A percentile compares a stretch with the other conserved stretches of the same genome.
Evolutionary conservation across 2,113 vertebrate genomes (phyloP).

Genomic region (Gnathonemus echidnorhynchus): DNA sequence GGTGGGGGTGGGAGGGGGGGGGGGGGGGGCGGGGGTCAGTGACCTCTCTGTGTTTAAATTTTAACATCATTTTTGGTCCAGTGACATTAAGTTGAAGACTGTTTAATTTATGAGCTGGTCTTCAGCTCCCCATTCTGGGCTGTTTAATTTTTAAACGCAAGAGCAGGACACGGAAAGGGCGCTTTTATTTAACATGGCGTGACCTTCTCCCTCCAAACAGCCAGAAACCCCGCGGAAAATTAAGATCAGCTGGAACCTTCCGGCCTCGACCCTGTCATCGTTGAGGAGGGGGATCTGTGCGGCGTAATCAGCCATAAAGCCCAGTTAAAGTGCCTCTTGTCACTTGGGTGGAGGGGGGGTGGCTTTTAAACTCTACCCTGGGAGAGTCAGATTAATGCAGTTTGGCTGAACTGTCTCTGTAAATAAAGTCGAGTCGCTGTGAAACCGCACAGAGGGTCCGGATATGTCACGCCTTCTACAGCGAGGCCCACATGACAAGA

Average conservation of each 20-base stretch:
- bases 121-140: constrained; percentile 34
- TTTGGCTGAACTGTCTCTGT: constrained; percentile 3
- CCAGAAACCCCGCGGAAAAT: not conserved
- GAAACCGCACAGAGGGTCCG: not conserved
- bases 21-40: constrained; percentile 12
- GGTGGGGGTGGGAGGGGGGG: too few species aligned
- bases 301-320: not conserved
- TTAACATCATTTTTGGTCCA: constrained; percentile 42
- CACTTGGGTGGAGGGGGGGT: not conserved
- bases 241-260: not conserved
- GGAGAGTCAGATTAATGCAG: not conserved
- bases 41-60: constrained; percentile 45
- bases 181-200: constrained; percentile 28
- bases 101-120: constrained; percentile 47
- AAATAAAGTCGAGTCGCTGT: not conserved
- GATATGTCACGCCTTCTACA: not conserved
- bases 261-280: not conserved
- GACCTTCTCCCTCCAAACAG: not conserved
- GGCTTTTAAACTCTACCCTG: not conserved
- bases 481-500: not conserved
- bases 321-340: not conserved
- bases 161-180: constrained; percentile 27
- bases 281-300: not conserved
- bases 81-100: constrained; percentile 40
- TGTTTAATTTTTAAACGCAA: constrained; percentile 45